Base-by-base conservation (phyloP, 2,797 vertebrate genomes). In the Gymnodraco acuticeps region DNA sequence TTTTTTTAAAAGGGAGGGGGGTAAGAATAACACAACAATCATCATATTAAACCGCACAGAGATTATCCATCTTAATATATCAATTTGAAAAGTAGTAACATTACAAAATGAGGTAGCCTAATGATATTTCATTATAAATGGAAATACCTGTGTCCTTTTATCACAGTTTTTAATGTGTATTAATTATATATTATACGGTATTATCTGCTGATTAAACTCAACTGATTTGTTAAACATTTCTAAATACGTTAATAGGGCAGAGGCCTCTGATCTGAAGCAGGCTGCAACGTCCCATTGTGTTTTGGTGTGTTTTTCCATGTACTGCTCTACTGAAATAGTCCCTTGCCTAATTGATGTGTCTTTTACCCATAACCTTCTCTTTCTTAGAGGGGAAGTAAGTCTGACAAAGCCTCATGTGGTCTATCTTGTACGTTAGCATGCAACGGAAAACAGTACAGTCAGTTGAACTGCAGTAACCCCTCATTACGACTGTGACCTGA, bases 381-480 rank as follows among this genome's bases (percentile, higher is more conserved):
- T 81, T 75, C 41, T 75, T 20, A 15, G 78, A 59, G 45, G 41
- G 87, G 88, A 91, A 92, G 72, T 71, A 42, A 85, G 23, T 52
- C 69, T 88, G 73, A 89, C 76, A 23, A 38, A 69, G 31, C 73
- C 50, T 42, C 46, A 59, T 63, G 61, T 65, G 67, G 38, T 69
- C 31, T 43, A 42, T 53, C 48, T 63, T 71, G 60, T 70, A 83
- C 75, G 66, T 65, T 67, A 78, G 63, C 75, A 65, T 50, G 53
- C 45, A 63, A 78, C 6, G 48, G 66, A 81, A 67, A 84, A 55
- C 51, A 53, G 27, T 73, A 56, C 48, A 84, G 84, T 82, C 17
- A 5, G 41, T 50, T 81, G 90, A 92, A 87, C 90, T 86, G 3
- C 17, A 87, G 80, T 93, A 80, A 92, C 87, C 90, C 67, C 75